A percentile compares a stretch with the other conserved stretches of the same genome.
Evolutionary conservation across 1,140 invertebrate species (phyloP).

Genomic region (Heliconius eleuchia): DNA sequence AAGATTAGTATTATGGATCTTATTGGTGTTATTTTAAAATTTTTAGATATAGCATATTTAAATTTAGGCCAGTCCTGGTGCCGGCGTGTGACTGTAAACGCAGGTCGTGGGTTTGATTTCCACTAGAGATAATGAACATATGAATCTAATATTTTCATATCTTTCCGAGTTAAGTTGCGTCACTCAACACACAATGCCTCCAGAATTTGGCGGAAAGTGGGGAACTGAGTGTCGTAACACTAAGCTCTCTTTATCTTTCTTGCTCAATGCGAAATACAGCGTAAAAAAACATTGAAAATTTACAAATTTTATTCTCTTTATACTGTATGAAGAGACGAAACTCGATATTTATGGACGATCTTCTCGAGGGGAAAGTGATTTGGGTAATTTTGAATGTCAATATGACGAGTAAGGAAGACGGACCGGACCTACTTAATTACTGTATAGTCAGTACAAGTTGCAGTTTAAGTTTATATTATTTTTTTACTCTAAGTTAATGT

Average conservation of each 20-base stretch:
- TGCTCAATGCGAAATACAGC: too few species aligned
- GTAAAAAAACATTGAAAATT: background rate
- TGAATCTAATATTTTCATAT: too few species aligned
- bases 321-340: background rate
- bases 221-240: too few species aligned
- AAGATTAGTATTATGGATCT: conserved; percentile 51
- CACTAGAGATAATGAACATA: too few species aligned
- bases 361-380: conserved; percentile 30
- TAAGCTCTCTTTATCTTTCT: too few species aligned
- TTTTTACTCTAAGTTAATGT: background rate
- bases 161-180: too few species aligned
- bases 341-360: conserved; percentile 29
- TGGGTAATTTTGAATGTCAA: conserved; percentile 35
- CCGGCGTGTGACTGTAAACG: too few species aligned
- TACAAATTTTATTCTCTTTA: background rate
- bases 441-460: background rate
- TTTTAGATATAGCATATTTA: too few species aligned
- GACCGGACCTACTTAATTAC: conserved; percentile 16
- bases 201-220: too few species aligned
- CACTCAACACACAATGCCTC: too few species aligned
- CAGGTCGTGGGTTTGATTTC: too few species aligned
- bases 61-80: too few species aligned
- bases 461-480: background rate
- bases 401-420: conserved; percentile 38
- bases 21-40: conserved; percentile 34